Evolutionary conservation across 2,113 vertebrate species (phyloP).

Genomic region (Poecilia latipinna): DNA sequence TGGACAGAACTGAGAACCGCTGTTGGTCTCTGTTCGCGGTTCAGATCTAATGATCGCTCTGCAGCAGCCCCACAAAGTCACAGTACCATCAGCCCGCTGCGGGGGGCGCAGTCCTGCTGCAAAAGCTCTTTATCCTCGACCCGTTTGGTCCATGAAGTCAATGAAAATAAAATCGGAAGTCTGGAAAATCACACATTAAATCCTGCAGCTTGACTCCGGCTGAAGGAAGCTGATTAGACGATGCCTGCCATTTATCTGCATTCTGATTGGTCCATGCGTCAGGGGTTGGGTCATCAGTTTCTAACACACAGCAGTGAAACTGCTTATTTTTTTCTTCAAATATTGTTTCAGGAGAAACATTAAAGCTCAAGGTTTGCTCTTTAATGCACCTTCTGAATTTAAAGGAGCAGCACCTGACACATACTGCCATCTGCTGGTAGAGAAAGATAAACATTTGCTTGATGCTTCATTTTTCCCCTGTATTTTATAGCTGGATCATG

Average conservation of each 20-base stretch:
- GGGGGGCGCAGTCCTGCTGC: no score
- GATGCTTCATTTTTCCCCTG: no score
- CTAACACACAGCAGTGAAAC: neutral
- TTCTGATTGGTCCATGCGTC: neutral
- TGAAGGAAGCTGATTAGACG: neutral
- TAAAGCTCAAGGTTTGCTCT: no score
- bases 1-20: neutral
- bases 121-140: neutral
- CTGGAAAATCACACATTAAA: neutral
- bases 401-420: neutral
- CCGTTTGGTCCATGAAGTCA: neutral
- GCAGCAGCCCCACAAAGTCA: neutral
- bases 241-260: neutral
- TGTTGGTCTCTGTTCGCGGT: neutral
- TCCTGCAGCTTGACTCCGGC: neutral
- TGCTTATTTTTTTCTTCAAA: no score
- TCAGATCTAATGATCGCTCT: neutral
- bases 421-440: neutral
- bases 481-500: no score
- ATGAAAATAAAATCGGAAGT: neutral
- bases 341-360: no score
- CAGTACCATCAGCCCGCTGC: neutral
- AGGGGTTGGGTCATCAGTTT: neutral
- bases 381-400: neutral
- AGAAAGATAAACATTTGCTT: neutral